These are phyloP conservation scores for Cerastis rubricosa DNA, from an alignment of 2,888 invertebrate genomes.

Conservation along the genomic window DNA sequence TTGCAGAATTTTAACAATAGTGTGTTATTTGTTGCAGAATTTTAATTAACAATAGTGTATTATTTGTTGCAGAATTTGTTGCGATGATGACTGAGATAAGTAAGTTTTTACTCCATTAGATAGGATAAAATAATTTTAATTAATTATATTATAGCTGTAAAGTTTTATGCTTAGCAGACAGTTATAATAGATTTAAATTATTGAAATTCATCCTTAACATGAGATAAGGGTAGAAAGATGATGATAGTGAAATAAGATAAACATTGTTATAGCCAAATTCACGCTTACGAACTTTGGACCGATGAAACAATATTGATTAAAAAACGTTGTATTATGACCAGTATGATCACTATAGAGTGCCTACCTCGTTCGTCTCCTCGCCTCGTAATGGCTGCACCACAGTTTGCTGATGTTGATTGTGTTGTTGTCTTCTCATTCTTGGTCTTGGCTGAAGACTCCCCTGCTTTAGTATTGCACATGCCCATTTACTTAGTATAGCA, in stretches of 20 bases:
- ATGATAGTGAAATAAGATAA: no score
- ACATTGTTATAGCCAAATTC: no score
- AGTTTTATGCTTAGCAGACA: not conserved
- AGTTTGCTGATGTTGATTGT: not conserved
- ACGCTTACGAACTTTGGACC: no score
- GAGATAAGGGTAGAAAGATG: no score
- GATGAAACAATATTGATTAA: not conserved
- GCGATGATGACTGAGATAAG: conserved; percentile 75
- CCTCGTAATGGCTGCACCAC: not conserved
- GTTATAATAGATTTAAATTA: not conserved
- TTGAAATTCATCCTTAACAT: not conserved
- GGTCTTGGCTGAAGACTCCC: not conserved
- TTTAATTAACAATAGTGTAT: not conserved
- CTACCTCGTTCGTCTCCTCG: not conserved
- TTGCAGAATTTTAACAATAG: no score
- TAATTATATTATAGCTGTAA: not conserved
- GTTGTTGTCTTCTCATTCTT: not conserved
- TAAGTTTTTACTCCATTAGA: conserved; percentile 67
- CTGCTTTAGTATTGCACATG: not conserved
- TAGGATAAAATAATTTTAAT: not conserved
- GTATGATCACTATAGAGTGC: not conserved
- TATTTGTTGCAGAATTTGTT: conserved; percentile 77
- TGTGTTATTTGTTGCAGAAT: no score
- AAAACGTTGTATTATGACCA: not conserved
- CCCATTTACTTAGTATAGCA: not conserved